A percentile compares a stretch with the other conserved stretches of the same genome.
These are phyloP conservation scores for Silvanus unidentatus DNA, from an alignment of 2,888 invertebrate species.

Conservation along the genomic window DNA sequence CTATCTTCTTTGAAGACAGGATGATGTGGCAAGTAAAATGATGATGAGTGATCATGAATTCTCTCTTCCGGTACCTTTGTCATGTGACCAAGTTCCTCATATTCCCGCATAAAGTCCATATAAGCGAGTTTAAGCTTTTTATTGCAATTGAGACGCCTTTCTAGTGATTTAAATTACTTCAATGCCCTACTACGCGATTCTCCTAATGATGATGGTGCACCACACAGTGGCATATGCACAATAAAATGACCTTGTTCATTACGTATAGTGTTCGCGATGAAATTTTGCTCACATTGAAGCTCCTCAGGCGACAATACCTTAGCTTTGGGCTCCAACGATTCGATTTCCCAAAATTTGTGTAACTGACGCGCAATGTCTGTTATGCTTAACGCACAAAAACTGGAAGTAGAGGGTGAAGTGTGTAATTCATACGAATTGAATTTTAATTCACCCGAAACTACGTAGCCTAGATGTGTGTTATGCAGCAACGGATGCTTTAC, in stretches of 20 bases:
- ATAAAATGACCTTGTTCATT: neutral
- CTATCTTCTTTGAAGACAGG: conserved; percentile 13
- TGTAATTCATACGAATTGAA: too few species aligned
- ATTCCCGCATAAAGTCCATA: conserved; percentile 12
- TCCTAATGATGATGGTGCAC: neutral
- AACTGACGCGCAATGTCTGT: too few species aligned
- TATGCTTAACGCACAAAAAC: too few species aligned
- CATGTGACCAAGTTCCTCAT: conserved; percentile 13
- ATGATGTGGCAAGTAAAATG: conserved; percentile 18
- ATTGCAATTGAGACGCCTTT: conserved; percentile 12
- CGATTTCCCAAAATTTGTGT: conserved; percentile 3
- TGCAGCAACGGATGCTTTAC: too few species aligned
- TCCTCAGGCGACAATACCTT: neutral
- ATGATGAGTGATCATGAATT: neutral
- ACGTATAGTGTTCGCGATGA: neutral
- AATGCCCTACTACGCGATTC: conserved; percentile 4
- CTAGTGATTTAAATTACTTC: conserved; percentile 11
- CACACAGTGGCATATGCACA: neutral
- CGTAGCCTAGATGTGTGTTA: too few species aligned
- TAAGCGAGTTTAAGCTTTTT: conserved; percentile 6
- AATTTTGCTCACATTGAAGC: neutral
- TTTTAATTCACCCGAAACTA: too few species aligned
- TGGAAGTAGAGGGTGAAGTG: too few species aligned
- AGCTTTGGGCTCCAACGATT: neutral
- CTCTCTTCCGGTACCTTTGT: conserved; percentile 4